Evolutionary conservation across 2,113 vertebrate genomes (phyloP), one percentile per base, ranked within the genome.

Genomic region (Ciconia stormi): DNA sequence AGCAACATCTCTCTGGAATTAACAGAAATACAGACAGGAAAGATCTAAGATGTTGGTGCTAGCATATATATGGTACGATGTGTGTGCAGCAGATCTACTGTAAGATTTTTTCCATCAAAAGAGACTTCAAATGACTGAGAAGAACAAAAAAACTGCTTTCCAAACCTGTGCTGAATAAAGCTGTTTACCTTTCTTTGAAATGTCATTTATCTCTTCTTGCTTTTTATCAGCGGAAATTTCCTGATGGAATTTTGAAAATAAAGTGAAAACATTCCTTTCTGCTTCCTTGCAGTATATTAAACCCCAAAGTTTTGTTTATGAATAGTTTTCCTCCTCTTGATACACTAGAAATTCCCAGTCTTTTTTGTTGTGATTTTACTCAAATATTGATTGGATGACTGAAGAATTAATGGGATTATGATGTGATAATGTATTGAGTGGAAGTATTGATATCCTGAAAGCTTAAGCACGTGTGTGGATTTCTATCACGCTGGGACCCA

Each of bases 171-270:
- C 72, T 72, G 77, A 66, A 65, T 82, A 76, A 95, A 82, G 34
- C 52, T 95, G 87, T 94, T 95, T 96, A 59, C 69, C 23, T 78
- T 93, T 63, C 72, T 97, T 92, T 79, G 86, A 95, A 78, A 89
- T 80, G 36, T 52, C 30, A 26, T 92, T 95, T 92, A 21, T 87
- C n/a, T 78, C n/a, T 50, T 78, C 50, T 67, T 87, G 13, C 30
- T 85, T 93, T 78, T 83, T 83, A 67, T 72, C n/a, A 61, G 27
- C 36, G 65, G 26, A 90, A 44, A 47, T 44, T 78, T 90, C 56
- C 59, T 71, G 47, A 40, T 12, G 10, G 76, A 52, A 77, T 86
- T 90, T 91, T 81, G 56, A 83, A 87, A 89, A 83, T 13, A 58
- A 87, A 90, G 16, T 32, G n/a, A 84, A 92, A 82, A 30, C 2